These are phyloP conservation scores for Dermatophagoides farinae DNA, from an alignment of 1,140 invertebrate species.

Conservation along the genomic window DNA sequence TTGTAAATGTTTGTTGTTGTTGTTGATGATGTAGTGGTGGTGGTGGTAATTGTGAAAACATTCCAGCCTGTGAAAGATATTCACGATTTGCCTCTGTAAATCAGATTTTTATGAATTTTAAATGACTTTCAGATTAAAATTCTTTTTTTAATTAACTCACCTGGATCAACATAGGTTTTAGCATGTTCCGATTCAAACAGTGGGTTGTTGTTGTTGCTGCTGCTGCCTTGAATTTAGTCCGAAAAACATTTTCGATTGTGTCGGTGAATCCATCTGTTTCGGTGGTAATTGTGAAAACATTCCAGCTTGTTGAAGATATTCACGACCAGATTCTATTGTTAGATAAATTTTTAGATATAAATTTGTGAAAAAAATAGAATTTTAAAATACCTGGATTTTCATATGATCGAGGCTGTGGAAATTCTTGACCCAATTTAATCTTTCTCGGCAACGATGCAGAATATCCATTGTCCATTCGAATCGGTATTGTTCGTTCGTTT, in stretches of 20 bases:
- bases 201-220: neutral
- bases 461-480: no score
- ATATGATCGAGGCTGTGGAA: neutral
- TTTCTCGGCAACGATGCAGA: no score
- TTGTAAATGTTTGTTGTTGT: neutral
- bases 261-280: neutral
- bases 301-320: neutral
- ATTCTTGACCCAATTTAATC: neutral
- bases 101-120: neutral
- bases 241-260: neutral
- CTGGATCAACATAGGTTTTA: neutral
- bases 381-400: neutral
- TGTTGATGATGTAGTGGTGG: neutral
- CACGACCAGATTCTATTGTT: neutral
- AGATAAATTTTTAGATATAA: neutral
- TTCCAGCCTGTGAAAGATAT: neutral
- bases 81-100: neutral
- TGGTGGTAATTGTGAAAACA: conserved; percentile 9
- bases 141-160: neutral
- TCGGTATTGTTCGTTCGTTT: no score
- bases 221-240: neutral
- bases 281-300: conserved; percentile 8
- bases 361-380: neutral
- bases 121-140: neutral
- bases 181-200: neutral